phyloP scores from a whole-genome alignment of 2,888 invertebrate species.

The Colletes collaris region DNA sequence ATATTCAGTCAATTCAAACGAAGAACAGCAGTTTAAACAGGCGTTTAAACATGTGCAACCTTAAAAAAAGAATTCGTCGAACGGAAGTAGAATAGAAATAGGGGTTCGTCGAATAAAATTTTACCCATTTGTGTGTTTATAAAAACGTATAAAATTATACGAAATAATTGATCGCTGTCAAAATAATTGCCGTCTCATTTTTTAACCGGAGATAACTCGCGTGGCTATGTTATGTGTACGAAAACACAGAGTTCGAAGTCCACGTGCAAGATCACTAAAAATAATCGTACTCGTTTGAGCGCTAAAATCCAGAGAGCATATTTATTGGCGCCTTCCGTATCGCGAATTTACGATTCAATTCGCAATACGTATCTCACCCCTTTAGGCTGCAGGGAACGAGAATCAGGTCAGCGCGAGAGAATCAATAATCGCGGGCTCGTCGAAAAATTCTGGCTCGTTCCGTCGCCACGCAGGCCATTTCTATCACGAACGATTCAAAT shows the following conservation, averaged over 20 bases:
- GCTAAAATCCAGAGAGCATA: background rate
- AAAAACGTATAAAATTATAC: background rate
- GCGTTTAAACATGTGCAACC: too few species aligned
- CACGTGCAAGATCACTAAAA: background rate
- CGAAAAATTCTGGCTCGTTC: background rate
- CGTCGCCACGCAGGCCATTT: background rate
- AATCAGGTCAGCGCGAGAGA: conserved; percentile 43
- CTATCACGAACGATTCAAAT: background rate
- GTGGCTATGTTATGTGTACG: background rate
- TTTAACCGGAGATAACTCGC: background rate
- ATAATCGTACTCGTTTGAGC: background rate
- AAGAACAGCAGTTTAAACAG: too few species aligned
- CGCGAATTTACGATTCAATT: conserved; percentile 5
- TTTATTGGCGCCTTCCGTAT: background rate
- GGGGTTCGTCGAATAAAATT: too few species aligned
- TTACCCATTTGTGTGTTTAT: too few species aligned
- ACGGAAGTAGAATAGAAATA: too few species aligned
- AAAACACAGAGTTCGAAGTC: conserved; percentile 1
- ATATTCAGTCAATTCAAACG: too few species aligned
- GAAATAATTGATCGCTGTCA: background rate
- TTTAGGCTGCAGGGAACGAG: background rate
- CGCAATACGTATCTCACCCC: conserved; percentile 4
- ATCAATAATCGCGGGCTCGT: conserved; percentile 35
- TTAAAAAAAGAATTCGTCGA: too few species aligned
- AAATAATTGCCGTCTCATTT: background rate